Evolutionary conservation across 2,888 invertebrate genomes (phyloP), one percentile per base, ranked within the genome.

Genomic region (Neoascia interrupta): DNA sequence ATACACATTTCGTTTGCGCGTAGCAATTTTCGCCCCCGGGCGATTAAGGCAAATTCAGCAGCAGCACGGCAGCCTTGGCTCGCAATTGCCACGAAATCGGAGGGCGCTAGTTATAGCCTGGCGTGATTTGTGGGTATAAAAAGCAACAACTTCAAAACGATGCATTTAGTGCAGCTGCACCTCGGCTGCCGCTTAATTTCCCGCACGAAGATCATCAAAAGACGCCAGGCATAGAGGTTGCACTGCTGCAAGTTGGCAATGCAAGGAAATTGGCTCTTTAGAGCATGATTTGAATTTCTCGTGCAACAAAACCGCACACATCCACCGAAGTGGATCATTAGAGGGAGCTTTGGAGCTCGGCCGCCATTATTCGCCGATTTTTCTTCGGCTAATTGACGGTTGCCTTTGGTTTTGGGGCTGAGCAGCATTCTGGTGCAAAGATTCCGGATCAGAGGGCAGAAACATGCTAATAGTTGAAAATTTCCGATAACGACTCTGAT

Each of bases 141-240:
- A 54, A 60, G 72, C 51, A 73, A 72, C 60, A 61, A 79, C 56
- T 61, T 45, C 79, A 79, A 79, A 79, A 79, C 79, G 79, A 61
- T 79, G 79, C 79, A 79, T 79, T 79, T 79, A 79, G 54, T 79
- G 79, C 79, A 79, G 73, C 79, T 79, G 73, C 79, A 79, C 79
- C 79, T 79, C 51, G 45, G 16, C 36, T 45, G 53, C 43, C 43
- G 51, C 69, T 63, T 75, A 69, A 61, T 75, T 56, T 31, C 45
- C 51, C 31, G 15, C 15, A 21, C 56, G 49, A 58, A 37, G 53
- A 53, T 60, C 53, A 61, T 70, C 36, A 28, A 21, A 26, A 54
- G 61, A 31, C n/a, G 23, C 13, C 19, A 11, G 49, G 15, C 15
- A 34, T 3, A 21, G 34, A 18, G 11, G 31, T n/a, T n/a, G n/a